Percentiles rank a stretch among this genome's conserved stretches.
phyloP scores from a whole-genome alignment of 2,797 vertebrate genomes.

The Rhabdophis nuchalis region DNA sequence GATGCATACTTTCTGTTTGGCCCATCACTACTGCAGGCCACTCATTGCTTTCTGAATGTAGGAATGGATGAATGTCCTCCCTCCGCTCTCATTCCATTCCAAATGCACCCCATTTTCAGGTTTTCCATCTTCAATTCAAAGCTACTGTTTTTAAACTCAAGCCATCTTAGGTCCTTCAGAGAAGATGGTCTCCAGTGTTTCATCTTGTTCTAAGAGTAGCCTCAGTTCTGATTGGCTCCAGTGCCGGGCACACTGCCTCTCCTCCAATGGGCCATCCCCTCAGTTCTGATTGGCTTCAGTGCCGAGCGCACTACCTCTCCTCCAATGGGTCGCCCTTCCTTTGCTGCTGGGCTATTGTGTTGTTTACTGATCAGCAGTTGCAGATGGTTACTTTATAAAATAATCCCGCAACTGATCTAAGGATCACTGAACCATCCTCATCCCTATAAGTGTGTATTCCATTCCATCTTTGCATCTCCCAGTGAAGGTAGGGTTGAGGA shows the following conservation, averaged over 20 bases:
- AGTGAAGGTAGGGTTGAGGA: not conserved
- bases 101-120: not conserved
- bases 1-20: not conserved
- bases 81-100: not conserved
- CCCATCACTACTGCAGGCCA: not conserved
- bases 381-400: not conserved
- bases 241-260: not conserved
- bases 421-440: not conserved
- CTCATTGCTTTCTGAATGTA: not conserved
- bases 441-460: not conserved
- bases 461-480: not conserved
- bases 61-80: not conserved
- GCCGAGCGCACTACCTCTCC: not conserved
- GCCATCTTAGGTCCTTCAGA: not conserved
- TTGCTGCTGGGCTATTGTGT: not conserved
- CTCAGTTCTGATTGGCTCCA: not conserved
- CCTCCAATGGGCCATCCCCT: too few species aligned
- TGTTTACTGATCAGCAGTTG: not conserved
- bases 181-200: not conserved
- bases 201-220: not conserved
- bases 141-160: not conserved
- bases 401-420: not conserved
- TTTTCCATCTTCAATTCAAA: not conserved
- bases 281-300: not conserved
- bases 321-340: not conserved